Base-by-base conservation (phyloP, 2,888 invertebrate species). In the Torymus texanus region DNA sequence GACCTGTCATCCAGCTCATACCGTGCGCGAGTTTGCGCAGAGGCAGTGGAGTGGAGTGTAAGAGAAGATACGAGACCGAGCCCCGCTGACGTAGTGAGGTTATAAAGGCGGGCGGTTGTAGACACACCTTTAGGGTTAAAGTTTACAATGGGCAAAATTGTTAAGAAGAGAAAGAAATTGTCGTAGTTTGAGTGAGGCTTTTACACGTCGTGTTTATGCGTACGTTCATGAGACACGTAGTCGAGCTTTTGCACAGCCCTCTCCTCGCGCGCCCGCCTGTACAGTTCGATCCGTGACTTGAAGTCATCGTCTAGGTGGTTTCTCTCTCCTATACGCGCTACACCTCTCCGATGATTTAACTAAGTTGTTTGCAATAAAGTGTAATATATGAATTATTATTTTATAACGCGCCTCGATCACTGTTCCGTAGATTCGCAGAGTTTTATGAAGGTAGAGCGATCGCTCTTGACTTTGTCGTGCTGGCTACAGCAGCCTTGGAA, bases 121-220 rank as follows among this genome's bases (percentile, higher is more conserved):
- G 77, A 72, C 65, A 72, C 77, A 78, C 77, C 77, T 78, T 77
- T 78, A 78, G 59, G 77, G 66, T 78, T 78, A 72, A 78, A 78
- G 72, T 78, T 78, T 72, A 78, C 77, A 78, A 78, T 78, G 77
- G 66, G 62, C 66, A 78, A 78, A 66, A 78, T 78, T 72, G 41
- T 78, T 72, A 78, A 72, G 66, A 78, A 78, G 72, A 72, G 72
- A 63, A 78, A 78, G 78, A 78, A 74, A 74, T 78, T 78, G 68
- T 53, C 59, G 11, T 66, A 78, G 41, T 41, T 41, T 41, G 41
- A 5, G 41, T 41, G 41, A 8, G 41, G 41, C 10, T 1, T 41
- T 41, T 8, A 1, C 41, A 8, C 41, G 41, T 41, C 8, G 41
- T 8, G 8, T 41, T 41, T 41, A 8, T 21, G 21, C 21, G 2